These are phyloP conservation scores for Tipula vernalis DNA, from an alignment of 2,888 invertebrate genomes.

Conservation along the genomic window DNA sequence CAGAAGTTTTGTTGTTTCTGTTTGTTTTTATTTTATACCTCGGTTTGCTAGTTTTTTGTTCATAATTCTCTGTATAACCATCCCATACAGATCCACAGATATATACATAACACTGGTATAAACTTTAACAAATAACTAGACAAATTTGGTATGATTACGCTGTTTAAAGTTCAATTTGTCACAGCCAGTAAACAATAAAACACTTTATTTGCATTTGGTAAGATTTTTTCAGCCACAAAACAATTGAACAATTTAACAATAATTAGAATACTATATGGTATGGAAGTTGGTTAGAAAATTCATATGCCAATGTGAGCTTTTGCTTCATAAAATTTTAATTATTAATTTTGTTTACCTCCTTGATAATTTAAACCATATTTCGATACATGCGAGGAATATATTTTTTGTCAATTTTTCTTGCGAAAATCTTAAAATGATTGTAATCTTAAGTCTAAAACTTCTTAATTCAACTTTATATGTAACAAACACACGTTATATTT, in stretches of 20 bases:
- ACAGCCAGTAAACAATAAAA: neutral
- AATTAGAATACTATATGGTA: neutral
- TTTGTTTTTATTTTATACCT: neutral
- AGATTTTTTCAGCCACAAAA: neutral
- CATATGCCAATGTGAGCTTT: neutral
- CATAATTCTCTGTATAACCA: neutral
- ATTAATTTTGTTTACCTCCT: neutral
- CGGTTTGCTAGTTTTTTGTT: neutral
- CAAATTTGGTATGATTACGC: neutral
- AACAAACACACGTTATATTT: neutral
- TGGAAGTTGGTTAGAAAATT: neutral
- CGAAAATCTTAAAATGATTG: too few species aligned
- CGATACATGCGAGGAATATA: too few species aligned
- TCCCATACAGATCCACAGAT: too few species aligned
- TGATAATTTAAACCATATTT: too few species aligned
- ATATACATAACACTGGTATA: neutral
- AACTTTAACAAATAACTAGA: neutral
- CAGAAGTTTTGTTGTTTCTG: neutral
- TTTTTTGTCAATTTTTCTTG: neutral
- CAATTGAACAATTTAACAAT: neutral
- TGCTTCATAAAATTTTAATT: neutral
- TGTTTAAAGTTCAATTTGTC: neutral
- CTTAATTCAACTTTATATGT: neutral
- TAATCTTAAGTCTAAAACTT: neutral
- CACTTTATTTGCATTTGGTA: neutral